phyloP scores from a whole-genome alignment of 2,797 vertebrate species.

The Oreochromis grahami region DNA sequence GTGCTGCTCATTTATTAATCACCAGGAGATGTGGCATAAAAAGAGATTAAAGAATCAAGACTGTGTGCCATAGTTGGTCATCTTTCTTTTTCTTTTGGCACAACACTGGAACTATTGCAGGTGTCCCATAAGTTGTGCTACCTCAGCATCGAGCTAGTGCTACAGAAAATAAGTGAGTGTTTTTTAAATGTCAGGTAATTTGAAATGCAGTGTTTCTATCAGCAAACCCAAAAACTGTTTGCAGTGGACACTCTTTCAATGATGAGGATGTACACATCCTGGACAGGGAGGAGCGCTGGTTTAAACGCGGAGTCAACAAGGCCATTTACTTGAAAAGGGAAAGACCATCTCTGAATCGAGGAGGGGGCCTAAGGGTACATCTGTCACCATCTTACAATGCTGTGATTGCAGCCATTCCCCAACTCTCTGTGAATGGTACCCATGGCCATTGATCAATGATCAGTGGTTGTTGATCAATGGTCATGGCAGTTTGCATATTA shows the following conservation, averaged over 20 bases:
- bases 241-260: not conserved
- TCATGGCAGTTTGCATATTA: too few species aligned
- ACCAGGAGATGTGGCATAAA: not conserved
- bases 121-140: not conserved
- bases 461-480: too few species aligned
- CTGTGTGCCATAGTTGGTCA: not conserved
- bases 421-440: too few species aligned
- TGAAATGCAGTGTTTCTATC: rapidly evolving
- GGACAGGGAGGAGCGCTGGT: not conserved
- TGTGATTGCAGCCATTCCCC: too few species aligned
- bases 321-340: too few species aligned
- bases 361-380: rapidly evolving
- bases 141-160: not conserved
- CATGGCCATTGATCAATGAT: too few species aligned
- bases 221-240: not conserved
- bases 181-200: rapidly evolving
- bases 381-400: not conserved
- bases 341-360: too few species aligned
- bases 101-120: not conserved
- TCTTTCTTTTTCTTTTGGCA: rapidly evolving
- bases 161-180: not conserved
- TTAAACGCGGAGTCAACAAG: not conserved
- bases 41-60: not conserved
- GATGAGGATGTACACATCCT: too few species aligned
- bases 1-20: not conserved